Conservation (phyloP, 2,113 vertebrate genomes). For the Pelecanoides urinatrix region DNA sequence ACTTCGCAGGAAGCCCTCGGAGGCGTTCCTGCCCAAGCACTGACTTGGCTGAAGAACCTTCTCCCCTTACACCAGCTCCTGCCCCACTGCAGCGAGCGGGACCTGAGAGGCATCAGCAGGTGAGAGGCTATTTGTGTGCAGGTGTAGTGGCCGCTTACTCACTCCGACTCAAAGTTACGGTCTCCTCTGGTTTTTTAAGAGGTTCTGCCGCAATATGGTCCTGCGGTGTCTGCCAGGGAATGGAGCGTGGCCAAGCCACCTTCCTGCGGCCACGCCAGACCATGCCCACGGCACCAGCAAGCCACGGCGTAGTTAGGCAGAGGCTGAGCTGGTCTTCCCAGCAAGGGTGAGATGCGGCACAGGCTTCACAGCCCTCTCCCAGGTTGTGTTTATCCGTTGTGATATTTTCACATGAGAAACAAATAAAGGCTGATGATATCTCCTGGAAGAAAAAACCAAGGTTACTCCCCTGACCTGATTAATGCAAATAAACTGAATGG, state of each 20-base stretch:
- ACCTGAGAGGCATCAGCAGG: neutral
- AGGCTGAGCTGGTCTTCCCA: neutral
- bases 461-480: slow-evolving; percentile 65
- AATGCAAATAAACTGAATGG: slow-evolving; percentile 63
- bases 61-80: accelerated
- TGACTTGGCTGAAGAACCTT: neutral
- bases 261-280: neutral
- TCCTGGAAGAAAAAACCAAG: slow-evolving; percentile 34
- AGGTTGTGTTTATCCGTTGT: neutral
- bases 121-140: neutral
- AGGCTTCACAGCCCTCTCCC: neutral
- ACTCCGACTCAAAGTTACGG: neutral
- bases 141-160: neutral
- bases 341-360: neutral
- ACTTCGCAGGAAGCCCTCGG: neutral
- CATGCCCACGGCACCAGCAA: neutral
- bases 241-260: neutral
- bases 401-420: slow-evolving; percentile 64
- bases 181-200: neutral
- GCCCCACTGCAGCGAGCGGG: accelerated
- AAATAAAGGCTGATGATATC: slow-evolving; percentile 47
- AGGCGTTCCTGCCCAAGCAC: neutral
- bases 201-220: neutral
- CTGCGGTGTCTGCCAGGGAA: neutral
- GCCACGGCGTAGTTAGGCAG: accelerated